Base-by-base conservation (phyloP, 2,797 vertebrate species). In the Poecilia gillii region DNA sequence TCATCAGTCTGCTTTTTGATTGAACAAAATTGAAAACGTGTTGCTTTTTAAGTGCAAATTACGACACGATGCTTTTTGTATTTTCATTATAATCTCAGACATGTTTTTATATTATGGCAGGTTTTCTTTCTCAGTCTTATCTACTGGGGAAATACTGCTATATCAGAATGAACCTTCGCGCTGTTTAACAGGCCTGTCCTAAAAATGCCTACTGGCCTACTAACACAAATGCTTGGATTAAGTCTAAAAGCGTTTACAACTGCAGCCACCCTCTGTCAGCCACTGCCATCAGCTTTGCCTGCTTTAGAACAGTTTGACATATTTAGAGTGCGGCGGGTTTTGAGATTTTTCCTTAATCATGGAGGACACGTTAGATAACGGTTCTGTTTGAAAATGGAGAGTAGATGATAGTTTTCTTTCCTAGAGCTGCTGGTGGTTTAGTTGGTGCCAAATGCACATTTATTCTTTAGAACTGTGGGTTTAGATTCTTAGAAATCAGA, bases 181-280 rank as follows among this genome's bases (percentile, higher is more conserved):
- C 66, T 82, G 53, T 74, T 66, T 83, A 84, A 64, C 36, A 70
- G 39, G 66, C 23, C 66, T 70, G 66, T 5, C 66, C 66, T 66
- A 66, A 39, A 64, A 66, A 39, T 66, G 62, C 62, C 20, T 20
- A 41, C 74, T 92, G 91, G 71, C 87, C 87, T 86, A 88, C 77
- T 89, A 89, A 91, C 88, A 91, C 89, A 85, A 83, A 85, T 85
- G 83, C 28, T 1, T 84, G 87, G 91, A 92, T 93, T 92, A 92
- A 80, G 86, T 81, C 68, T 80, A 74, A 82, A n/a, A 28, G 78
- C 68, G 77, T 86, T 86, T 87, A 62, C 74, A 74, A 83, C 77
- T 81, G 83, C 70, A 82, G 72, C 71, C 64, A 41, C 39, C 53
- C 1, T 9, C 51, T 81, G 72, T 73, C 74, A 43, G 25, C 66